Conservation (phyloP, 2,113 vertebrate species). For the Colossoma macropomum region DNA sequence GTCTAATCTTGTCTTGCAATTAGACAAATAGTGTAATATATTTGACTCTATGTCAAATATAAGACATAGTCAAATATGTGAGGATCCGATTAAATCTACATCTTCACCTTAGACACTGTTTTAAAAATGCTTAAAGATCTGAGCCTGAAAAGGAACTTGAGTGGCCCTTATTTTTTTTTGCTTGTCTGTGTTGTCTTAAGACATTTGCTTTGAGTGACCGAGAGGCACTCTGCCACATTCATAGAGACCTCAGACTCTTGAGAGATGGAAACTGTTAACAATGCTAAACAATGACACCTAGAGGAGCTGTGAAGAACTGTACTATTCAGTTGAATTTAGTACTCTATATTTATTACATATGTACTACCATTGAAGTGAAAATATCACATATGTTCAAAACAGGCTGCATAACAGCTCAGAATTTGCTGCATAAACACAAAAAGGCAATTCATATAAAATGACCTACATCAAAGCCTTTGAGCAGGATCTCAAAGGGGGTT, state of each 20-base stretch:
- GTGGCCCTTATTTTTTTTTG: neutral
- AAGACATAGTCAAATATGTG: too few species aligned
- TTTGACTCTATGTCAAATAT: too few species aligned
- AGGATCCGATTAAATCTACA: too few species aligned
- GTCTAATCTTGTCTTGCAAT: too few species aligned
- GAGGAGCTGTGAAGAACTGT: neutral
- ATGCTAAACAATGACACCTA: neutral
- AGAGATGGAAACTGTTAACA: neutral
- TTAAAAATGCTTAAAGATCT: neutral
- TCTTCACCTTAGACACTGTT: neutral
- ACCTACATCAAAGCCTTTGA: neutral
- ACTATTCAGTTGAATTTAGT: neutral
- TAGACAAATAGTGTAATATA: too few species aligned
- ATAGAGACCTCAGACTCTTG: neutral
- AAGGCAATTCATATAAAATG: neutral
- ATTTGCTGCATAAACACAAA: neutral
- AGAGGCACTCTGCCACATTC: slow-evolving; percentile 17
- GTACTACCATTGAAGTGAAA: neutral
- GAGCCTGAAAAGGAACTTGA: neutral
- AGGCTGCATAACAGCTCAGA: too few species aligned
- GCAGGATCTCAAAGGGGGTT: slow-evolving; percentile 14
- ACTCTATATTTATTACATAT: neutral
- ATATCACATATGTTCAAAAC: neutral
- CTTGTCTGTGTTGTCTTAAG: neutral
- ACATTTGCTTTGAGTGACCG: slow-evolving; percentile 25